Evolutionary conservation across 2,888 invertebrate species (phyloP).

Genomic region (Amphimallon solstitiale): DNA sequence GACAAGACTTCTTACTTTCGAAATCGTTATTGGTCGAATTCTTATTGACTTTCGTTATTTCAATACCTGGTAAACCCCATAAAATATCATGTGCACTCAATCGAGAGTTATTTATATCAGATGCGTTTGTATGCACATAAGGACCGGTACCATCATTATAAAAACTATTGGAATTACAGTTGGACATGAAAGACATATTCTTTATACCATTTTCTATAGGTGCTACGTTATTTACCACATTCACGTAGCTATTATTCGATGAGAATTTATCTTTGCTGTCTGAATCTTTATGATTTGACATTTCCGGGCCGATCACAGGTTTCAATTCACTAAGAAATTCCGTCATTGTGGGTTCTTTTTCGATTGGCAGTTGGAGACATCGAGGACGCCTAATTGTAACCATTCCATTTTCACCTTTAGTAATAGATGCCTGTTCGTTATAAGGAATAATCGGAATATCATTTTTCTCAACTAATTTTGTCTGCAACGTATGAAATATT

Average conservation of each 20-base stretch:
- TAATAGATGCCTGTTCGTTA: constrained; percentile 70
- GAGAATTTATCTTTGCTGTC: constrained; percentile 14
- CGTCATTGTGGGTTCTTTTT: constrained; percentile 49
- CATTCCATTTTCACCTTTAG: constrained; percentile 81
- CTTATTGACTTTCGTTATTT: constrained; percentile 62
- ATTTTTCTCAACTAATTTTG: constrained; percentile 60
- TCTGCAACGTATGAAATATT: constrained; percentile 71
- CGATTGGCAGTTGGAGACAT: constrained; percentile 47
- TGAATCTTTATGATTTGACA: constrained; percentile 23
- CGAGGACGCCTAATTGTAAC: constrained; percentile 83
- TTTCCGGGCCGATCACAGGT: constrained; percentile 53
- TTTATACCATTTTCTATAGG: constrained; percentile 6
- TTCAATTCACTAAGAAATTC: constrained; percentile 53
- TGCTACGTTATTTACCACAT: neutral
- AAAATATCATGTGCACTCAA: constrained; percentile 61
- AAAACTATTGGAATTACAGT: constrained; percentile 18
- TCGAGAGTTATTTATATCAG: constrained; percentile 22
- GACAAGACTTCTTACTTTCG: constrained; percentile 53
- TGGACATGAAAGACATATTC: constrained; percentile 5
- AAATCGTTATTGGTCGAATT: constrained; percentile 50
- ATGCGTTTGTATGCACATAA: constrained; percentile 6
- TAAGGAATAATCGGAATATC: constrained; percentile 51
- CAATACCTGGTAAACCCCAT: constrained; percentile 61
- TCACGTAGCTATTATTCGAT: neutral
- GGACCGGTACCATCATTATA: constrained; percentile 20